Percentiles rank a stretch among this genome's conserved stretches.
phyloP scores from a whole-genome alignment of 1,140 invertebrate species.

The Chironomus tepperi region DNA sequence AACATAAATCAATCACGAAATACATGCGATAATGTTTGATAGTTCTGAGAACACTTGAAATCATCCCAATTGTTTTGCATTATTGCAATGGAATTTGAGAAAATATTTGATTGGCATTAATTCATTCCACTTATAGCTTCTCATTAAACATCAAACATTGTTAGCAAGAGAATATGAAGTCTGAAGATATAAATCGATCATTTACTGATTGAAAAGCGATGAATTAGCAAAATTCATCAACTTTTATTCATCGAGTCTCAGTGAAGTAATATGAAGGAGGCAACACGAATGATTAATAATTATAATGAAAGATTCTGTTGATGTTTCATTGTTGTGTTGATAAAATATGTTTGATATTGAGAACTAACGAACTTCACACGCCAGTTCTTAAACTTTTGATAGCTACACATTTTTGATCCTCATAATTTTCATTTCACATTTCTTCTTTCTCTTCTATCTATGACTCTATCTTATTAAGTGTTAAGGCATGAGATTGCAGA shows the following conservation, averaged over 20 bases:
- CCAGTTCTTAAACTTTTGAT: neutral
- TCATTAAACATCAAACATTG: neutral
- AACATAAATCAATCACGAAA: neutral
- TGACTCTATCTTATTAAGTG: neutral
- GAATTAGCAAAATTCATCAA: constrained; percentile 16
- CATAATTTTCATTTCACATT: too few species aligned
- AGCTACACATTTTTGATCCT: constrained; percentile 12
- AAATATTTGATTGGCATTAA: neutral
- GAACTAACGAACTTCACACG: constrained; percentile 5
- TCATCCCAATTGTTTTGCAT: neutral
- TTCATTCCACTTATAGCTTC: neutral
- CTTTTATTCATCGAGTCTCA: neutral
- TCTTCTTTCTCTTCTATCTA: neutral
- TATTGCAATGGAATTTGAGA: neutral
- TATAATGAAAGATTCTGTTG: constrained; percentile 3
- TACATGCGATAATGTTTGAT: neutral
- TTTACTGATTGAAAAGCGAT: constrained; percentile 16
- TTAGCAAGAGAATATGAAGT: neutral
- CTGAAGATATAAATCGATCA: neutral
- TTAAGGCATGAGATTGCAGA: constrained; percentile 16
- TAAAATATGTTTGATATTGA: constrained; percentile 18
- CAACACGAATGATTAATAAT: constrained; percentile 16
- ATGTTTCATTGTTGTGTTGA: neutral
- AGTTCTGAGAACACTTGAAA: neutral
- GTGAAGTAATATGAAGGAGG: constrained; percentile 11